These are phyloP conservation scores for Calosoma granatense DNA, from an alignment of 1,140 invertebrate genomes.

Conservation along the genomic window DNA sequence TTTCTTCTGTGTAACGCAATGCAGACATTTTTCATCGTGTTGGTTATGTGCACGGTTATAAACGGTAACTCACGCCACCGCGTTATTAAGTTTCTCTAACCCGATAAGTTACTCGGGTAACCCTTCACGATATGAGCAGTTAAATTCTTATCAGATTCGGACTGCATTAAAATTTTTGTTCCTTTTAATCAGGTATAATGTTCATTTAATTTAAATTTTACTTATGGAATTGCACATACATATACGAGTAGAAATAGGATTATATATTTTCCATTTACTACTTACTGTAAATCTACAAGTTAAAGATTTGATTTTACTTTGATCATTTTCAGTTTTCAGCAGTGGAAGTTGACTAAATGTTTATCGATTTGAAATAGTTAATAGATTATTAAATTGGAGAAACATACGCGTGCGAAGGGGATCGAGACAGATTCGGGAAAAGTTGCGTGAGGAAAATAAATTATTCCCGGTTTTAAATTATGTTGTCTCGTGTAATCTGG, in stretches of 20 bases:
- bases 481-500: neutral
- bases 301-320: too few relatives aligned
- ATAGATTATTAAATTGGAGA: too few relatives aligned
- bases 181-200: neutral
- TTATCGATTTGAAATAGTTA: too few relatives aligned
- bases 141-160: neutral
- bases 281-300: too few relatives aligned
- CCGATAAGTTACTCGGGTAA: neutral
- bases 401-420: too few relatives aligned
- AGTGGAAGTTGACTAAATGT: too few relatives aligned
- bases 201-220: neutral
- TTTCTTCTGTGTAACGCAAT: neutral
- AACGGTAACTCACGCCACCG: neutral
- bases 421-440: neutral
- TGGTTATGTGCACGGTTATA: constrained; percentile 1
- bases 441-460: neutral
- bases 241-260: too few relatives aligned
- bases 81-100: constrained; percentile 1
- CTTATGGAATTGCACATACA: too few relatives aligned
- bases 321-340: too few relatives aligned
- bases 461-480: neutral
- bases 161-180: neutral
- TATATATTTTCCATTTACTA: too few relatives aligned
- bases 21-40: constrained; percentile 3
- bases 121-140: neutral